Base-by-base conservation (phyloP, 1,140 invertebrate species). In the Battus philenor region DNA sequence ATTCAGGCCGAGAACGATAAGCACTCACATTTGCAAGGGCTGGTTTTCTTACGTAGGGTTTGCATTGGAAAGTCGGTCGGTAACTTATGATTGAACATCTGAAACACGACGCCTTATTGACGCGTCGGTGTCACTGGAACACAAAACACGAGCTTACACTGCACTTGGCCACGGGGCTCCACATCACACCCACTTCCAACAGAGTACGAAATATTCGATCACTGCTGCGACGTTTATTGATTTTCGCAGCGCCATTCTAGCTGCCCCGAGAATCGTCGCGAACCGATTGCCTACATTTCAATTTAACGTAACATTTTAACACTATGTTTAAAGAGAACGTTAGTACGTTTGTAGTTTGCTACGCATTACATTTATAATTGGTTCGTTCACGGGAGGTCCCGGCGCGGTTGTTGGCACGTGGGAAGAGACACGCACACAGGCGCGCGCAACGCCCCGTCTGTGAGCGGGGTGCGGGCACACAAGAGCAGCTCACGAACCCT, bases 1-100 rank as follows among this genome's bases (percentile, higher is more conserved):
- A 32, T 56, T 55, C 11, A 54, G 70, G 54, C 54, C 56, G 61
- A 49, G 60, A 50, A 68, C 49, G 48, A 32, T 47, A 41, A 45
- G 53, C 54, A 94, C 93, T 94, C 88, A 95, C 93, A 94, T 90
- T 95, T 95, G 86, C 92, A 92, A 73, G 93, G 93, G 86, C 93
- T 95, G 68, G 92, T 94, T 89, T 93, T 94, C 88, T 94, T 95
- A 66, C 94, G 90, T 86, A 95, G 88, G 66, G 93, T 95, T 91
- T 95, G 93, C 94, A 95, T 95, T 78, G 81, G 86, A 84, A 87
- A 87, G 60, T 83, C 79, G 66, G 74, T 77, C 52, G 78, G 74
- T 71, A 83, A 70, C 78, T 83, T 83, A 76, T 86, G 82, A 76
- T 82, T 86, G 68, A 86, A 86, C 81, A 86, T 86, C 70, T 66